These are phyloP conservation scores for Epistrophe grossulariae DNA, from an alignment of 2,888 invertebrate genomes.

Conservation along the genomic window DNA sequence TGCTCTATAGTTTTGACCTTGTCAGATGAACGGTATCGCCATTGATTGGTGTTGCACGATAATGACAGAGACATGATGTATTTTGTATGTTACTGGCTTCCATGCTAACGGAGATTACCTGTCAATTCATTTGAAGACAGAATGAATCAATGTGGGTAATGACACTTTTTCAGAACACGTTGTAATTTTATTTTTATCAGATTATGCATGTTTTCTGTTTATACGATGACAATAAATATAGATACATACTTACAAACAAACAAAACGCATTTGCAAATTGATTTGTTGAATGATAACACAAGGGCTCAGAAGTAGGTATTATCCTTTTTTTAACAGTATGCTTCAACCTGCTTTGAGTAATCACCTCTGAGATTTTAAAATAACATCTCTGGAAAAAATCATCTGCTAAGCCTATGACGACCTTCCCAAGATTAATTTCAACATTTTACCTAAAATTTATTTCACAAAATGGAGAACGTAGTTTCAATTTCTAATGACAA, in stretches of 20 bases:
- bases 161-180: slow-evolving; percentile 24
- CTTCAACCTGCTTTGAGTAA: background rate
- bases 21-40: slow-evolving; percentile 35
- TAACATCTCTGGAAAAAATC: slow-evolving; percentile 11
- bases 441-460: slow-evolving; percentile 1
- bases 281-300: background rate
- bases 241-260: background rate
- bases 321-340: no score
- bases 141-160: slow-evolving; percentile 31
- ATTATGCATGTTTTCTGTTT: background rate
- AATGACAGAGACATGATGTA: slow-evolving; percentile 54
- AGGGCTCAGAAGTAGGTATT: no score
- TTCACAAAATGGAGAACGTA: background rate
- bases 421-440: background rate
- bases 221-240: background rate
- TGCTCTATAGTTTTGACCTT: slow-evolving; percentile 51
- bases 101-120: slow-evolving; percentile 57
- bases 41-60: slow-evolving; percentile 60
- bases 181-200: slow-evolving; percentile 38
- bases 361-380: background rate
- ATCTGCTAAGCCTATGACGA: background rate
- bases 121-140: slow-evolving; percentile 53
- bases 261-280: background rate
- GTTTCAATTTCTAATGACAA: slow-evolving; percentile 5
- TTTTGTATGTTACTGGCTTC: slow-evolving; percentile 33